Evolutionary conservation across 1,140 invertebrate species (phyloP), one percentile per base, ranked within the genome.

Genomic region (Wasmannia auropunctata): DNA sequence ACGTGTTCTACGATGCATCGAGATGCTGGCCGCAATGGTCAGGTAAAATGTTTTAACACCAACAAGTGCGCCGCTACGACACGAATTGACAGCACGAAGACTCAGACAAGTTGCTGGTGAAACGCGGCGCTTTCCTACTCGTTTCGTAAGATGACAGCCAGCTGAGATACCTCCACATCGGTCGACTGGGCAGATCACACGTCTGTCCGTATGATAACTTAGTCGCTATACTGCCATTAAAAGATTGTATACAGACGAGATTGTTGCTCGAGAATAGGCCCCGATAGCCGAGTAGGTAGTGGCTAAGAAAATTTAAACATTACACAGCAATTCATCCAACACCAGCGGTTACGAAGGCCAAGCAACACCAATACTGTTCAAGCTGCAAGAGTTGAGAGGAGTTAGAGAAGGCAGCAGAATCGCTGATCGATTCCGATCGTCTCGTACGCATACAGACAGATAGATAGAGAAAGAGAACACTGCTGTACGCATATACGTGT

Each of bases 321-420:
- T 74, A 87, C 87, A 89, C 90, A 85, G 83, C 87, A 85, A 87
- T 86, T 90, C 88, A 91, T 92, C 88, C 87, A 90, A 92, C 81
- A 91, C 74, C 86, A 90, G 76, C 76, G 63, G 86, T 92, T 93
- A 92, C 91, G 89, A 91, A 93, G 92, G 93, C 93, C 92, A 95
- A 94, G 93, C 93, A 94, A 94, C 93, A 95, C 92, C 93, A 94
- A 94, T 90, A 93, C 88, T 93, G 91, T 90, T 92, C 87, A 93
- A 94, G 92, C 93, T 93, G 91, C 91, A 91, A 93, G 87, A 92
- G 88, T 93, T 91, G 77, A 90, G 86, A 91, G 84, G 87, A 87
- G 86, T 91, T 90, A 86, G 75, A 90, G 67, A 80, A 88, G 79
- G 51, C 60, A 87, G 88, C 74, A 83, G n/a, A 88, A 77, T 81